Evolutionary conservation across 2,113 vertebrate species (phyloP), one percentile per base, ranked within the genome.

Genomic region (Meriones unguiculatus): DNA sequence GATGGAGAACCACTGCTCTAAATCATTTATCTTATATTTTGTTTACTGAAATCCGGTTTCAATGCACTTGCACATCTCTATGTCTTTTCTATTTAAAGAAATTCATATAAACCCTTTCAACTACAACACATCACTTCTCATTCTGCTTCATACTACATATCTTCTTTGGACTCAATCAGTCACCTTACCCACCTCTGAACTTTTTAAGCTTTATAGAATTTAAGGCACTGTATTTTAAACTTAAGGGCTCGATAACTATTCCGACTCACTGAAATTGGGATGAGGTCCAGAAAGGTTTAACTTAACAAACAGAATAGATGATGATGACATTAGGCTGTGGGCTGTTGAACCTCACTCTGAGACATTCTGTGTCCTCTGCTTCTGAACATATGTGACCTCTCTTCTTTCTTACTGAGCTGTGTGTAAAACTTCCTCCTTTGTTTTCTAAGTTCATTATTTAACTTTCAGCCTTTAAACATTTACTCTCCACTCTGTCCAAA

Each of bases 41-140:
- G 50, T 90, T 81, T 90, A 78, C 92, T 92, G 77, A 89, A 95
- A 86, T 77, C 25, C 80, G 30, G 30, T 46, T 50, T 91, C 25
- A 18, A 28, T 50, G 94, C 76, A 89, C 65, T 78, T 95, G 15
- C 54, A 64, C 67, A 89, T 87, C 89, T 57, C 77, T 88, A 76
- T 82, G n/a, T 89, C 85, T 93, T 54, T 97, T 89, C 38, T 88
- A 54, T 69, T 77, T 75, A 89, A 72, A 95, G 65, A 91, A 93
- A 65, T 95, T 95, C 82, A 88, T 82, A 54, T 52, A 86, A 92
- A 78, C 75, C 38, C 94, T 85, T 77, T 76, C 72, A 77, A 28
- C 88, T 86, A 46, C 13, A 70, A 8, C 25, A 15, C 24, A 13
- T 28, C 35, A 87, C 94, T 96, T 89, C 50, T 92, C 81, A 64